Percentiles rank a stretch among this genome's conserved stretches.
Evolutionary conservation across 35 echinoderm and acorn worm species (phyloP).

Genomic region (Lytechinus variegatus): DNA sequence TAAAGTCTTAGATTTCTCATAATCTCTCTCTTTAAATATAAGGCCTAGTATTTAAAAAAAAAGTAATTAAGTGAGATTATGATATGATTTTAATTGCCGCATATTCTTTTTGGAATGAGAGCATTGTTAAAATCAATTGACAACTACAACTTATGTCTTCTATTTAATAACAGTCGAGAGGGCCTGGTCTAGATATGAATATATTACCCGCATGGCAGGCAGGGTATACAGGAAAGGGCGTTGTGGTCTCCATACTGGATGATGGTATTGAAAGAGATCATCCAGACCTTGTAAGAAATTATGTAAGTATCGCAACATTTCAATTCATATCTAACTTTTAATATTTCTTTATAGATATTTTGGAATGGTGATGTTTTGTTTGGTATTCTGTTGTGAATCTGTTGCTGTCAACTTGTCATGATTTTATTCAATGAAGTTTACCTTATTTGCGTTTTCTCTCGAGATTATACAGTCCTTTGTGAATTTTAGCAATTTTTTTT

Average conservation of each 20-base stretch:
- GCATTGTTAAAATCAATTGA: too few relatives aligned
- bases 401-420: not conserved
- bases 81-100: too few relatives aligned
- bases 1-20: too few relatives aligned
- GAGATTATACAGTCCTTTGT: too few relatives aligned
- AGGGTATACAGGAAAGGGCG: slow-evolving; percentile 86
- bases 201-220: slow-evolving; percentile 88
- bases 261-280: slow-evolving; percentile 98
- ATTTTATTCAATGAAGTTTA: not conserved
- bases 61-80: too few relatives aligned
- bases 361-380: too few relatives aligned
- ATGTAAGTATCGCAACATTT: slow-evolving; percentile 76
- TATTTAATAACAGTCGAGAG: slow-evolving; percentile 57
- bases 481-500: too few relatives aligned
- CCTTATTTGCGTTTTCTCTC: not conserved
- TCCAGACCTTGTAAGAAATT: slow-evolving; percentile 89
- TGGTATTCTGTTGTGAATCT: not conserved
- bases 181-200: slow-evolving; percentile 90
- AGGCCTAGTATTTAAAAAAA: too few relatives aligned
- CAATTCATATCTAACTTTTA: too few relatives aligned
- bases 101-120: too few relatives aligned
- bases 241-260: slow-evolving; percentile 95
- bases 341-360: not conserved
- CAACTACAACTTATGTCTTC: too few relatives aligned
- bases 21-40: too few relatives aligned